Percentiles rank a stretch among this genome's conserved stretches.
Evolutionary conservation across 2,888 invertebrate species (phyloP).

Genomic region (Hypena proboscidalis): DNA sequence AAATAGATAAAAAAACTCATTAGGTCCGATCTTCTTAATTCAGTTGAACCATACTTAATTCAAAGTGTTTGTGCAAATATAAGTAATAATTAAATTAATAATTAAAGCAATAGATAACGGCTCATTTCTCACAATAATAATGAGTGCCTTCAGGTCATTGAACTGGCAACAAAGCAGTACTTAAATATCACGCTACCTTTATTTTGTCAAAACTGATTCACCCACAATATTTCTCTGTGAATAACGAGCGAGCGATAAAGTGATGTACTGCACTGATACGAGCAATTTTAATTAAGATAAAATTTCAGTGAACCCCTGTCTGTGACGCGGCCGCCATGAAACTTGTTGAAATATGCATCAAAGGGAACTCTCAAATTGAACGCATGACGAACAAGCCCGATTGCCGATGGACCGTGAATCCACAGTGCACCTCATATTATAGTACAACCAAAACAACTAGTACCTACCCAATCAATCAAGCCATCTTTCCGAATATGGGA

Average conservation of each 20-base stretch:
- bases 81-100: too few species aligned
- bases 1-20: too few species aligned
- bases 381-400: constrained; percentile 52
- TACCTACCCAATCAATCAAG: constrained; percentile 30
- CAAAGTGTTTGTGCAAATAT: too few species aligned
- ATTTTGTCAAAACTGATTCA: constrained; percentile 20
- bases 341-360: constrained; percentile 69
- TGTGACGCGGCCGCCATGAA: constrained; percentile 43
- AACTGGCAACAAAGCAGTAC: constrained; percentile 19
- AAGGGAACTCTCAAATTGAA: constrained; percentile 60
- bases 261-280: constrained; percentile 40
- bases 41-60: too few species aligned
- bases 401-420: constrained; percentile 50
- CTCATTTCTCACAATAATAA: too few species aligned
- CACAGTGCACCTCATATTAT: constrained; percentile 30
- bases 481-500: constrained; percentile 20
- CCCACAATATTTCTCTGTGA: constrained; percentile 30
- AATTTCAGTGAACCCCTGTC: constrained; percentile 44
- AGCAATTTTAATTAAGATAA: constrained; percentile 57
- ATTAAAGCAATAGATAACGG: too few species aligned
- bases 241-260: constrained; percentile 31
- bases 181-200: constrained; percentile 16
- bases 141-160: too few species aligned
- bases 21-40: too few species aligned
- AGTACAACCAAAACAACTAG: constrained; percentile 38